A percentile compares a stretch with the other conserved stretches of the same genome.
Conservation (phyloP, 2,113 vertebrate species). For the Misgurnus anguillicaudatus region DNA sequence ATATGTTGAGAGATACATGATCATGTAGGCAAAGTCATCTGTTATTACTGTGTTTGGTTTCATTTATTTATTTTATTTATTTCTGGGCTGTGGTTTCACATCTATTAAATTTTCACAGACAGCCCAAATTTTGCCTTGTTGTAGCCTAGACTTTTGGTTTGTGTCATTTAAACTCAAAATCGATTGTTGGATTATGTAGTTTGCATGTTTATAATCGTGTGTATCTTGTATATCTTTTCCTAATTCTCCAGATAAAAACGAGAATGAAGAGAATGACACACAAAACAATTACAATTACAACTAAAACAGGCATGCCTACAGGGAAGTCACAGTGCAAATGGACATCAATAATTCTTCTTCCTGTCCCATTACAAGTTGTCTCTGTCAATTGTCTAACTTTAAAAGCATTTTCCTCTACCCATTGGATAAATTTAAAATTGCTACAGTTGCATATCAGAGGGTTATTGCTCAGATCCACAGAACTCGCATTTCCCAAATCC, state of each 20-base stretch:
- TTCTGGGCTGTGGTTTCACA: too few species aligned
- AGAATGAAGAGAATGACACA: background rate
- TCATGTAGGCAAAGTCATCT: too few species aligned
- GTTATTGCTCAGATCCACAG: conserved; percentile 50
- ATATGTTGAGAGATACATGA: too few species aligned
- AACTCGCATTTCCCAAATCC: conserved; percentile 15
- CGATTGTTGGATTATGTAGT: too few species aligned
- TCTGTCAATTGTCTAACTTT: conserved; percentile 40
- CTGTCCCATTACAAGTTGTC: conserved; percentile 36
- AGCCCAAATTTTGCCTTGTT: too few species aligned
- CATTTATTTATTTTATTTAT: too few species aligned
- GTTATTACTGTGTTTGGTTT: too few species aligned
- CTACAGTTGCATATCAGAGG: conserved; percentile 53
- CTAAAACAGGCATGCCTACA: background rate
- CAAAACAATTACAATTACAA: background rate
- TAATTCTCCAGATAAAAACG: background rate
- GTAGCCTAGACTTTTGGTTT: too few species aligned
- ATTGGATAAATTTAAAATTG: conserved; percentile 51
- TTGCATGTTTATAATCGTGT: conserved; percentile 8
- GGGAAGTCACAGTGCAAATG: conserved; percentile 35
- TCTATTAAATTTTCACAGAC: too few species aligned
- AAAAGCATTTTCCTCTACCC: conserved; percentile 40
- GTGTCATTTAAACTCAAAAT: too few species aligned
- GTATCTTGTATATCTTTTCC: conserved; percentile 10
- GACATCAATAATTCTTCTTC: conserved; percentile 23